Evolutionary conservation across 2,797 vertebrate genomes (phyloP).

Genomic region (Parotocinclus haroldoi): DNA sequence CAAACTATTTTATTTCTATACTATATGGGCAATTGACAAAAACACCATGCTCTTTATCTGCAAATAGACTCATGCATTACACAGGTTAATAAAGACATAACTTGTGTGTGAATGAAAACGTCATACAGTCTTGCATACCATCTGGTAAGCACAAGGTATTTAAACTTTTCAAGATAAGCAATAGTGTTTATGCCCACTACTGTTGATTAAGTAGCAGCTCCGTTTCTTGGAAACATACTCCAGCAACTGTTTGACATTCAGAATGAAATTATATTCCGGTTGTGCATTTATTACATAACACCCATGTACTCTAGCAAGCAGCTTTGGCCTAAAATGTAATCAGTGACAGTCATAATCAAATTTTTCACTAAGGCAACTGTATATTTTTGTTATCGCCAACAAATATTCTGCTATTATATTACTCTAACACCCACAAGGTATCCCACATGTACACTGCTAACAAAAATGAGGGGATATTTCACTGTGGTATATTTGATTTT

Average conservation of each 20-base stretch:
- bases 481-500: no score
- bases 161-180: slow-evolving; percentile 13
- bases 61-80: slow-evolving; percentile 13
- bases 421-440: no score
- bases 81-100: slow-evolving; percentile 8
- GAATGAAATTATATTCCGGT: slow-evolving; percentile 4
- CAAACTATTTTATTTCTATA: not conserved
- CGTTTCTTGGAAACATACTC: slow-evolving; percentile 15
- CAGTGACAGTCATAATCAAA: no score
- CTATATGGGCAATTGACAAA: not conserved
- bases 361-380: no score
- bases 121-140: slow-evolving; percentile 29
- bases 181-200: slow-evolving; percentile 27
- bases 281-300: not conserved
- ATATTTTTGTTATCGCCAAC: no score
- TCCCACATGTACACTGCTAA: no score
- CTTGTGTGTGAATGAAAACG: slow-evolving; percentile 33
- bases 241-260: slow-evolving; percentile 13
- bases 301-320: no score
- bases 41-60: not conserved
- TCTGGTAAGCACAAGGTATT: slow-evolving; percentile 41
- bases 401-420: no score
- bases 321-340: no score
- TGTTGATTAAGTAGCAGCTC: slow-evolving; percentile 31
- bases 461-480: no score